Percentiles rank a stretch among this genome's conserved stretches.
Conservation (phyloP, 2,888 invertebrate species). For the Pollenia griseotomentosa region DNA sequence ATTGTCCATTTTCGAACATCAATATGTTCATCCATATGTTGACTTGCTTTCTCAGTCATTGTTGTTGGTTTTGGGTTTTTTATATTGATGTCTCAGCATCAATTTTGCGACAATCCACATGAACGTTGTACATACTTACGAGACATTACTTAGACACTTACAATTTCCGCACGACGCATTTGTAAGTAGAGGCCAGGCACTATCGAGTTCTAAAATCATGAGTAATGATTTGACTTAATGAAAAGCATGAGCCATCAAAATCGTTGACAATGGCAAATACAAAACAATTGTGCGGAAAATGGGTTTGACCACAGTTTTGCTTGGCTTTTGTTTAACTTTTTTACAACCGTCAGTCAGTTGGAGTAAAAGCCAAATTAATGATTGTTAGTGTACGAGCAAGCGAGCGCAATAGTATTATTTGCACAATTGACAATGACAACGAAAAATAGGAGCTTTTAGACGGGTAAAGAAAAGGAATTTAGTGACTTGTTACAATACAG, state of each 20-base stretch:
- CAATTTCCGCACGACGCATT: conserved; percentile 48
- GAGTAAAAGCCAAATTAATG: conserved; percentile 36
- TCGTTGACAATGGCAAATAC: conserved; percentile 47
- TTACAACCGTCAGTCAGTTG: neutral
- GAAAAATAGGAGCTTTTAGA: neutral
- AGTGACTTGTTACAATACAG: neutral
- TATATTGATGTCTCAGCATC: conserved; percentile 67
- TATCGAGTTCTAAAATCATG: conserved; percentile 46
- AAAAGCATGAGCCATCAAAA: conserved; percentile 67
- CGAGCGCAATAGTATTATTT: neutral
- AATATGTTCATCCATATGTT: neutral
- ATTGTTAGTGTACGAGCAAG: neutral
- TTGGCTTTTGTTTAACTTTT: conserved; percentile 36
- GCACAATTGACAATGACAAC: conserved; percentile 11
- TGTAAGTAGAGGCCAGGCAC: neutral
- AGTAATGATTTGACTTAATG: conserved; percentile 65
- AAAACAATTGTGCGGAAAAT: conserved; percentile 64
- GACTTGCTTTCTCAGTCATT: neutral
- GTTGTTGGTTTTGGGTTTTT: neutral
- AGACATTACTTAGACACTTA: conserved; percentile 53
- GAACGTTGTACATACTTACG: conserved; percentile 15
- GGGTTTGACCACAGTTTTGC: conserved; percentile 30
- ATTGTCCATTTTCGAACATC: neutral
- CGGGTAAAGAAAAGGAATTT: neutral
- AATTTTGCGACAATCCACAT: conserved; percentile 46